Conservation (phyloP, 2,888 invertebrate genomes). For the Acleris sparsana region DNA sequence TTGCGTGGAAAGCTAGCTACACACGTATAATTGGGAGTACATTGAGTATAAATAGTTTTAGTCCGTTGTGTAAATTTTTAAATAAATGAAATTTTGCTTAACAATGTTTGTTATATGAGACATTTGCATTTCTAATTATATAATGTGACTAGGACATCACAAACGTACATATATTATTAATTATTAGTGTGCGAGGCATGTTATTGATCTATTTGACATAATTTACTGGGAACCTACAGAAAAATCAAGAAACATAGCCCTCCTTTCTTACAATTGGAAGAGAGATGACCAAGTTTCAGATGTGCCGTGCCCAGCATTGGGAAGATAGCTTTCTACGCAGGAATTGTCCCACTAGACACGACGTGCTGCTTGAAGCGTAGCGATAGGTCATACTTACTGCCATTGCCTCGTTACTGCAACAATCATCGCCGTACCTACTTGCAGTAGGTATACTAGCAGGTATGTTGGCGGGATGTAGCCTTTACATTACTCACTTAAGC, state of each 20-base stretch:
- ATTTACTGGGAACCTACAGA: not conserved
- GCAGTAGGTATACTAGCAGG: too few relatives aligned
- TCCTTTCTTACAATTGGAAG: not conserved
- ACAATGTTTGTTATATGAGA: not conserved
- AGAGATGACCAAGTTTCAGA: not conserved
- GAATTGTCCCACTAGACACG: conserved; percentile 27
- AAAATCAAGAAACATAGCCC: not conserved
- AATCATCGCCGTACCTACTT: too few relatives aligned
- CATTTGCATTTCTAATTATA: not conserved
- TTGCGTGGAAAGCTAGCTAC: conserved; percentile 34
- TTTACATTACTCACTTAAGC: too few relatives aligned
- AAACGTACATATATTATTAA: conserved; percentile 3
- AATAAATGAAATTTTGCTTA: too few relatives aligned
- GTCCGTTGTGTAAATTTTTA: too few relatives aligned
- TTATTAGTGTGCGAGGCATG: conserved; percentile 17
- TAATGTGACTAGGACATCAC: conserved; percentile 5
- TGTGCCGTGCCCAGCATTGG: conserved; percentile 21
- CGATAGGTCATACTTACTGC: not conserved
- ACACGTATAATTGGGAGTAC: not conserved
- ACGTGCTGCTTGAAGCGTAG: conserved; percentile 14
- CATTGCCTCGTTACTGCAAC: too few relatives aligned
- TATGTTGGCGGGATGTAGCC: too few relatives aligned
- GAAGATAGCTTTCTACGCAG: conserved; percentile 30
- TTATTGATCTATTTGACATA: not conserved
- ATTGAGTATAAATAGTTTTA: not conserved